Base-by-base conservation (phyloP, 2,888 invertebrate genomes). In the Tetragonula carbonaria region DNA sequence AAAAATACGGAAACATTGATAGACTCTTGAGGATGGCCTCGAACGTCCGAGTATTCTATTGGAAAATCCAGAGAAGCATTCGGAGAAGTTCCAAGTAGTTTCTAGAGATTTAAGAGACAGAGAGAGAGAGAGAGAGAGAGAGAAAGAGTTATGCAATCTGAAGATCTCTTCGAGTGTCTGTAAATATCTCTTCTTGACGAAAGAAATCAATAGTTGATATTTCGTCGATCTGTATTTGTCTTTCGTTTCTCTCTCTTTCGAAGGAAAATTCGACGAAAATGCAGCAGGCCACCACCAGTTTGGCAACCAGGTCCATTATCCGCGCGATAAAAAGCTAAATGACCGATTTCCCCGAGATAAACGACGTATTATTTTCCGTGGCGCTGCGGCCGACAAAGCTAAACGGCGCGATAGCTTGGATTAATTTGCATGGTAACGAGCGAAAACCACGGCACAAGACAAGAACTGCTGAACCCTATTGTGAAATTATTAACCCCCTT, bases 251-350 rank as follows among this genome's bases (percentile, higher is more conserved):
- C 5, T 38, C 8, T 38, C 6, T 38, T 38, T 38, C 8, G 38
- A 38, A 5, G 5, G 38, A 38, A 38, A 1, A 38, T 28, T 28
- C 38, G 38, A 38, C 38, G 38, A 38, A 38, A 28, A 28, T 0
- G 38, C 38, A 38, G 28, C 28, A 28, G 28, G 28, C 28, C 28
- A 8, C 38, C 38, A 8, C 8, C 38, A 8, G 8, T 38, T 8
- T n/a, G 62, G 72, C 78, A 77, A 75, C 14, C 16, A 87, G 86
- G 85, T 90, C 91, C 88, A 91, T 90, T 76, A 87, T 68, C 82
- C 88, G 90, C 83, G 87, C 89, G 87, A 84, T 89, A 88, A 91
- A 84, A 85, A 88, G 81, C 85, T 88, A 88, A 91, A 87, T 88
- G 87, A 78, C 77, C 90, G 91, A 92, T 91, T 91, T 90, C 87